Base-by-base conservation (phyloP, 1,140 invertebrate species). In the Cydia amplana region DNA sequence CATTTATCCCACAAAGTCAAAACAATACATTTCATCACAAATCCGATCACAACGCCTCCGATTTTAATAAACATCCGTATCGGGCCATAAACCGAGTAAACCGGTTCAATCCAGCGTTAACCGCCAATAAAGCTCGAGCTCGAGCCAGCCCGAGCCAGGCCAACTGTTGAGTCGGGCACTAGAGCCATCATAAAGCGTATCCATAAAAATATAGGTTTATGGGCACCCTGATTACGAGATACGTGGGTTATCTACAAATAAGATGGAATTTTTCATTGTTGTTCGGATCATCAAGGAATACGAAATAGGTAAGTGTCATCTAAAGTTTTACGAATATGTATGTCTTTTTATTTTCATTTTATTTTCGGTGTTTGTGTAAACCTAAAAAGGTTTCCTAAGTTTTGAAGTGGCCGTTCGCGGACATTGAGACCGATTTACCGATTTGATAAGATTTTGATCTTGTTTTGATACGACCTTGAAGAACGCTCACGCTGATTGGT, bases 171-270 rank as follows among this genome's bases (percentile, higher is more conserved):
- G 70, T 72, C 70, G 70, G 20, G 36, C 25, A 40, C 70, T 40
- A 36, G 43, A 72, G 20, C 70, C 18, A 12, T 4, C 70, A 49
- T n/a, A 72, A 72, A 40, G 36, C n/a, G 16, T 5, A 72, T 1
- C 32, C 70, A 49, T 72, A 72, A 72, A 72, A 72, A 72, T 72
- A 72, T 72, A 72, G 70, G 70, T 72, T 72, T 72, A 72, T 25
- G n/a, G 32, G 4, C 14, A 16, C 10, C 32, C 32, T 72, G 70
- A 72, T 72, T 72, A 72, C 16, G 43, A 18, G 36, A 23, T 43
- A 72, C 43, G 70, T 72, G 43, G 43, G 70, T 25, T 72, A 72
- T 72, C 18, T 72, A 72, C 70, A 72, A 49, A 67, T 67, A 72
- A 72, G 32, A 25, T 23, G 70, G 18, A 49, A 43, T 20, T 72